Evolutionary conservation across 2,797 vertebrate species (phyloP).

Genomic region (Hippocampus kuda): DNA sequence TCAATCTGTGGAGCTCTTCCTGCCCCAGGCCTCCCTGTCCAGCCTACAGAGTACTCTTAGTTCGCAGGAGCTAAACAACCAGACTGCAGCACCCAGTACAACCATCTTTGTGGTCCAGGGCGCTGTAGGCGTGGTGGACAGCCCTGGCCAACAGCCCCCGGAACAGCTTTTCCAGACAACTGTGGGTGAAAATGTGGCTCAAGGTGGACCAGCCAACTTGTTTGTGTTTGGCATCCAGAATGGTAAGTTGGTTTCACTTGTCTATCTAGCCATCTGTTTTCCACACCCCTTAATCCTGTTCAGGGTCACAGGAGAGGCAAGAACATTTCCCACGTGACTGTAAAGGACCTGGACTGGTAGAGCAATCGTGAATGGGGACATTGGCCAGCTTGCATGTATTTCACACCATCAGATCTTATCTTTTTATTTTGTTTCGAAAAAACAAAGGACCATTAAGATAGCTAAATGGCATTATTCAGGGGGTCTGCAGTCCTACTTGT

Average conservation of each 20-base stretch:
- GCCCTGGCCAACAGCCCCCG: slow-evolving; percentile 72
- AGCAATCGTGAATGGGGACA: too few species aligned
- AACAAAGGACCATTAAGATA: too few species aligned
- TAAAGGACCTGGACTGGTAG: neutral
- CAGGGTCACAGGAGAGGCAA: neutral
- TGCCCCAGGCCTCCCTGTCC: slow-evolving; percentile 85
- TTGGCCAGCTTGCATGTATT: too few species aligned
- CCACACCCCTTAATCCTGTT: neutral
- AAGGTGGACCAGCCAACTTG: slow-evolving; percentile 79
- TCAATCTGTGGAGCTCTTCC: slow-evolving; percentile 86
- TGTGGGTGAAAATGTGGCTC: slow-evolving; percentile 74
- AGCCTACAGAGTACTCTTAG: slow-evolving; percentile 79
- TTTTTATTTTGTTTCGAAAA: too few species aligned
- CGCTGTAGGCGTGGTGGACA: slow-evolving; percentile 67
- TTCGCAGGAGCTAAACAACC: slow-evolving; percentile 81
- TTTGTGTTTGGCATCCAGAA: slow-evolving; percentile 95
- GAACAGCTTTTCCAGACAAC: slow-evolving; percentile 81
- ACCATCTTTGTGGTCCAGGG: slow-evolving; percentile 83
- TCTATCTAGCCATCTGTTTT: neutral
- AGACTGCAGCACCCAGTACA: slow-evolving; percentile 57
- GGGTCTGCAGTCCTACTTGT: too few species aligned
- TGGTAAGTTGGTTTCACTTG: slow-evolving; percentile 69
- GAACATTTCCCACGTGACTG: too few species aligned
- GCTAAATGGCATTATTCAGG: too few species aligned
- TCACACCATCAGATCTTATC: too few species aligned